Evolutionary conservation across 92 coral and sea anemone species (phyloP).

Genomic region (Phymanthus crucifer): DNA sequence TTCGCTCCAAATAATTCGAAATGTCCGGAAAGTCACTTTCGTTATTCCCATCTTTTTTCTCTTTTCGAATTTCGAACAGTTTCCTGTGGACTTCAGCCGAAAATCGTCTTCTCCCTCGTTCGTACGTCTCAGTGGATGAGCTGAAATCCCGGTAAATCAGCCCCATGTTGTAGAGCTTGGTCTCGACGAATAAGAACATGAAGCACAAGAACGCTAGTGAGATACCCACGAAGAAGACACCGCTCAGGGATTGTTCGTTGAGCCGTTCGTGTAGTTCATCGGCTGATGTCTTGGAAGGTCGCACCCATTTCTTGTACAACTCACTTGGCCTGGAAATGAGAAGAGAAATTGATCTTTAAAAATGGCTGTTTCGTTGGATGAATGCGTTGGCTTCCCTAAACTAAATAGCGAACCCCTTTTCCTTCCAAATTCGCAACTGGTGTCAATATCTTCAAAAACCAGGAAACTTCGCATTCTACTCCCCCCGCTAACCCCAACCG

Average conservation of each 20-base stretch:
- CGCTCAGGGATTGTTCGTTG: conserved; percentile 60
- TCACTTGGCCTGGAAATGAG: conserved; percentile 69
- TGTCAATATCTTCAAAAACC: no score
- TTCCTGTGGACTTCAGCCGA: conserved; percentile 66
- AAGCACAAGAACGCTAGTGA: conserved; percentile 62
- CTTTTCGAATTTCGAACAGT: conserved; percentile 43
- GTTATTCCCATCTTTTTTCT: conserved; percentile 17
- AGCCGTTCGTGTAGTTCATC: conserved; percentile 72
- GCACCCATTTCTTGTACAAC: conserved; percentile 88
- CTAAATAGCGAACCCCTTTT: no score
- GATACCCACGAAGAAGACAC: conserved; percentile 77
- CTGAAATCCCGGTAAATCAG: conserved; percentile 57
- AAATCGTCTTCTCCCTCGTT: conserved; percentile 47
- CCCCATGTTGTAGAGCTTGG: conserved; percentile 71
- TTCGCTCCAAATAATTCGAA: conserved; percentile 57
- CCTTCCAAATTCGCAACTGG: no score
- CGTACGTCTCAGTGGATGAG: conserved; percentile 32
- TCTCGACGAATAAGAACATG: conserved; percentile 66
- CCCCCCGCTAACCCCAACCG: no score
- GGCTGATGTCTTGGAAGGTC: conserved; percentile 54
- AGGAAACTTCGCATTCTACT: no score
- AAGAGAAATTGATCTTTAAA: background rate
- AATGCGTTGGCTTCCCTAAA: background rate
- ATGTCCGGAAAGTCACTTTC: conserved; percentile 70
- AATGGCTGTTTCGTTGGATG: background rate